A percentile compares a stretch with the other conserved stretches of the same genome.
phyloP scores from a whole-genome alignment of 30 jellyfish, hydroid and myxozoan genomes.

The Chrysaora quinquecirrha region DNA sequence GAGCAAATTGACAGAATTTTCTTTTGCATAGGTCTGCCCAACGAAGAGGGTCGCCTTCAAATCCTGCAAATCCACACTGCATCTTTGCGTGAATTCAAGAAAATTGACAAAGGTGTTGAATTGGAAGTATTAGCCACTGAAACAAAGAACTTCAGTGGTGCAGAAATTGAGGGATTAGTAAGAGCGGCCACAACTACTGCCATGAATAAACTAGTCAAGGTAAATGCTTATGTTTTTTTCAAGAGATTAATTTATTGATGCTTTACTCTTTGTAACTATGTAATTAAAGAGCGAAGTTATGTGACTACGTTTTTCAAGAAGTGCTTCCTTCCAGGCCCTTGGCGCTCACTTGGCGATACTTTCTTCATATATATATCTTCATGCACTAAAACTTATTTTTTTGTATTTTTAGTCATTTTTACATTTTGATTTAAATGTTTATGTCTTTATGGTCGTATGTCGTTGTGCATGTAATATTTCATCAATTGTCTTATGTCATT shows the following conservation, averaged over 20 bases:
- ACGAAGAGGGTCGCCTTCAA: slow-evolving; percentile 92
- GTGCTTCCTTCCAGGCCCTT: no score
- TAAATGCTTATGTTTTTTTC: neutral
- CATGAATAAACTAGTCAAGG: slow-evolving; percentile 85
- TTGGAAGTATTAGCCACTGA: slow-evolving; percentile 67
- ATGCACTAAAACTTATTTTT: no score
- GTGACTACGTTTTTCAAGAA: no score
- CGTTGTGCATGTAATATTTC: no score
- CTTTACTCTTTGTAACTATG: neutral
- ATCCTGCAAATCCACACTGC: slow-evolving; percentile 92
- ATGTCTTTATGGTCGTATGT: no score
- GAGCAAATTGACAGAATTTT: no score
- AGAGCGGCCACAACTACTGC: slow-evolving; percentile 99
- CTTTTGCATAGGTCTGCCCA: slow-evolving; percentile 84
- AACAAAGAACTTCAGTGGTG: slow-evolving; percentile 99
- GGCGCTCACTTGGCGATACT: no score
- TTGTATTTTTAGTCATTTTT: no score
- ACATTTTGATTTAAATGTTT: no score
- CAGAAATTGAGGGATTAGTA: slow-evolving; percentile 98
- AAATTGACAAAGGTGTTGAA: slow-evolving; percentile 68
- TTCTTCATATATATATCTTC: no score
- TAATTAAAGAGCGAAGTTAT: no score
- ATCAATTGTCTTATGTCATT: no score
- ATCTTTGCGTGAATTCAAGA: slow-evolving; percentile 55
- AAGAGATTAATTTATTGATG: neutral